phyloP scores from a whole-genome alignment of 2,113 vertebrate genomes.

The Jacana jacana region DNA sequence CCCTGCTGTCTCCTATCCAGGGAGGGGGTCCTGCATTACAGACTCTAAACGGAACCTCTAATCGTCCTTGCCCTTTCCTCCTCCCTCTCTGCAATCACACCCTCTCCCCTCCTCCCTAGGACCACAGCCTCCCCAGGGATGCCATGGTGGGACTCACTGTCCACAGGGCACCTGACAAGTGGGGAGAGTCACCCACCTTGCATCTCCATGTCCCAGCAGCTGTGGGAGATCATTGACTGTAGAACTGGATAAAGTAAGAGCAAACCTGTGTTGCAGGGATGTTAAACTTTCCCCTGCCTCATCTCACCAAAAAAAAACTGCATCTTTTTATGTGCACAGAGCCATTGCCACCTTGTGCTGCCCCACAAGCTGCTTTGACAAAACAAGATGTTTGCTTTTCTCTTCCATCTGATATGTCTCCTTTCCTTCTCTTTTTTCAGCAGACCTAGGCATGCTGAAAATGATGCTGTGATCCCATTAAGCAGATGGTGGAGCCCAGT shows the following conservation, averaged over 20 bases:
- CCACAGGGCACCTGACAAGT: background rate
- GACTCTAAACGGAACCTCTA: background rate
- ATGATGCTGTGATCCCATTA: background rate
- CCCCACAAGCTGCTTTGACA: rapidly evolving
- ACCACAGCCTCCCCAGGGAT: background rate
- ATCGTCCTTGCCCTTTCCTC: background rate
- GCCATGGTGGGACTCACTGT: background rate
- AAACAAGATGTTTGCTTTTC: background rate
- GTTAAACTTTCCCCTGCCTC: background rate
- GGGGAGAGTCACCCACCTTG: background rate
- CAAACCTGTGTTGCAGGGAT: rapidly evolving
- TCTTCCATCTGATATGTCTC: background rate
- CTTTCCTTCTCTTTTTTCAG: background rate
- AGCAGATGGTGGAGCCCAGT: background rate
- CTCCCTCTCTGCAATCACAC: background rate
- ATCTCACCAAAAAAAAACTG: background rate
- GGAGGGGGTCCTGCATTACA: rapidly evolving
- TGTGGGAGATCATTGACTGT: rapidly evolving
- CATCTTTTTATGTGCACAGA: background rate
- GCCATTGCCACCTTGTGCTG: background rate
- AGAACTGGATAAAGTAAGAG: background rate
- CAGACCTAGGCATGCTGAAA: background rate
- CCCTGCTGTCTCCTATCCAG: background rate
- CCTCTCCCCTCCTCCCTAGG: background rate
- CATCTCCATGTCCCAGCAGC: background rate